Base-by-base conservation (phyloP, 1,140 invertebrate genomes). In the Oncopodura yosiiana region DNA sequence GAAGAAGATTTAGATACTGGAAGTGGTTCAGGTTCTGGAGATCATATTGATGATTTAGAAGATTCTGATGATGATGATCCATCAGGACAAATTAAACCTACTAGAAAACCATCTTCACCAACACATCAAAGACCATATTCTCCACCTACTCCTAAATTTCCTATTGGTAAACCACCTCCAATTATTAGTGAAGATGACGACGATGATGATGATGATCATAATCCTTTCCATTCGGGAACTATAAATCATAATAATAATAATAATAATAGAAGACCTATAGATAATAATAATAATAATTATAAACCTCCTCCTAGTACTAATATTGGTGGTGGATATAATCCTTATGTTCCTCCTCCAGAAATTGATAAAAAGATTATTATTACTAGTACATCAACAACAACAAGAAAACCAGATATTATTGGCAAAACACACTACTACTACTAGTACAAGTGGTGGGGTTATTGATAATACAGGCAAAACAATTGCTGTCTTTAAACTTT, bases 121-220 rank as follows among this genome's bases (percentile, higher is more conserved):
- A 42, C 11, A 16, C 6, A 36, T 1, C 29, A 44, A 44, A 49
- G 27, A 46, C 49, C 42, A 41, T 77, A 78, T 66, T 63, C 66
- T 59, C 24, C 43, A 23, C 36, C 52, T 43, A 30, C 16, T 50
- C 58, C 52, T 14, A 39, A 41, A 21, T 54, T 42, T 52, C 50
- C 54, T 58, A 65, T 11, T 65, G 67, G 51, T 50, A 37, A 48
- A 64, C 66, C 56, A 30, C 49, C 45, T n/a, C 45, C 62, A 21
- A 49, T 62, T 30, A 53, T 60, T 38, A 37, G 48, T 11, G 66
- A 64, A 4, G 61, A 61, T 27, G 42, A 48, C 8, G 67, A 71
- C 50, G 72, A 71, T 24, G 69, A 70, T 34, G 73, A 73, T 21
- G 70, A 60, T 34, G 58, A 62, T 16, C 59, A 66, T 9, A 60